Base-by-base conservation (phyloP, 2,888 invertebrate species). In the Pseudococcus jackbeardsleyi region DNA sequence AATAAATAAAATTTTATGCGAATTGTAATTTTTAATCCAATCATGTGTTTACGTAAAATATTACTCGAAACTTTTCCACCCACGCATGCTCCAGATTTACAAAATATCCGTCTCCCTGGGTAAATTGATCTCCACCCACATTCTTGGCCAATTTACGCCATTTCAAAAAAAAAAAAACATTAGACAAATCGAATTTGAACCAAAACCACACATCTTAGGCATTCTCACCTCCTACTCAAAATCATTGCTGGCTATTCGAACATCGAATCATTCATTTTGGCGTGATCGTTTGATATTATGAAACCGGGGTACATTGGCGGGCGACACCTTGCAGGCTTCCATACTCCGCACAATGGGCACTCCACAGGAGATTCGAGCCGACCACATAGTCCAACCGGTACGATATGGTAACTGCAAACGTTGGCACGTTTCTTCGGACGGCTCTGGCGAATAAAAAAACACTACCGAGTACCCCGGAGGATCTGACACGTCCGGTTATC, bases 221-320 rank as follows among this genome's bases (percentile, higher is more conserved):
- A 17, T 50, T 50, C 17, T 15, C 50, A 17, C 50, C 50, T 17
- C 50, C 50, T 12, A 15, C 50, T 50, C 15, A 17, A 17, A 17
- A 50, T 50, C 19, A 19, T 1, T 33, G 1, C 59, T 19, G 8
- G 59, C 19, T 19, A 59, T 19, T 59, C 19, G n/a, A 19, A 19
- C 19, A 59, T 59, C 19, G 19, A 9, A 19, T 59, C 59, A 59
- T 59, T 59, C 59, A 59, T n/a, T 19, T 19, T 8, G 19, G 19
- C 59, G 59, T 59, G 59, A 59, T 50, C 50, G 11, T 50, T 50
- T 50, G 50, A 50, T 50, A 50, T 50, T 9, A 19, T 19, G 59
- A 59, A 59, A 59, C 59, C 59, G 59, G 59, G 59, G 59, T 59
- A 59, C 59, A 59, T 72, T 22, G 22, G 68, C 68, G 68, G 68